Conservation (phyloP, 2,888 invertebrate species). For the Crepidodera aurea region DNA sequence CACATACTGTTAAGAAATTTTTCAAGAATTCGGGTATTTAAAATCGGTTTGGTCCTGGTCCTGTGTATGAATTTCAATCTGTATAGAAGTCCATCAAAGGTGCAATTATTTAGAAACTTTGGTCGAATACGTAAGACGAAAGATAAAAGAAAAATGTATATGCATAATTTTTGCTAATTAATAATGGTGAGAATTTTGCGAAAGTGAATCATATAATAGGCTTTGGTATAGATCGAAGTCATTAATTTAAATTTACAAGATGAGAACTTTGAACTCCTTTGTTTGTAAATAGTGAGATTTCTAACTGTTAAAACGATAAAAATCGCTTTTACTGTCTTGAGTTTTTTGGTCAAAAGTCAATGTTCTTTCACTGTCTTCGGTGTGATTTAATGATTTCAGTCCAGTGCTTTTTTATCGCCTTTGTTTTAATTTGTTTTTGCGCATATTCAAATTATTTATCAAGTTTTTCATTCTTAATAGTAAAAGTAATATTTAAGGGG, state of each 20-base stretch:
- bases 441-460: too few relatives aligned
- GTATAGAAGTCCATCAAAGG: background rate
- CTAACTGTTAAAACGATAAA: conserved; percentile 8
- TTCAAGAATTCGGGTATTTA: too few relatives aligned
- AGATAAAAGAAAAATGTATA: background rate
- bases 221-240: background rate
- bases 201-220: conserved; percentile 2
- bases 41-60: too few relatives aligned
- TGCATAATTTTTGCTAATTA: conserved; percentile 9
- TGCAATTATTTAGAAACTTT: background rate
- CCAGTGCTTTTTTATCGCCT: too few relatives aligned
- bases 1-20: too few relatives aligned
- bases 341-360: background rate
- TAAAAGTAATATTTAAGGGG: too few relatives aligned
- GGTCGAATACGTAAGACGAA: background rate
- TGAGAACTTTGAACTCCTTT: conserved; percentile 18
- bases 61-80: too few relatives aligned
- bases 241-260: conserved; percentile 5
- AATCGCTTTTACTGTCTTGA: background rate
- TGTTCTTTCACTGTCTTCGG: background rate
- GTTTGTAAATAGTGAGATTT: conserved; percentile 12
- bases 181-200: conserved; percentile 1
- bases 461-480: too few relatives aligned
- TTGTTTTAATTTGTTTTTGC: too few relatives aligned
- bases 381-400: too few relatives aligned